Evolutionary conservation across 1,140 invertebrate species (phyloP).

Genomic region (Meloidogyne floridensis): DNA sequence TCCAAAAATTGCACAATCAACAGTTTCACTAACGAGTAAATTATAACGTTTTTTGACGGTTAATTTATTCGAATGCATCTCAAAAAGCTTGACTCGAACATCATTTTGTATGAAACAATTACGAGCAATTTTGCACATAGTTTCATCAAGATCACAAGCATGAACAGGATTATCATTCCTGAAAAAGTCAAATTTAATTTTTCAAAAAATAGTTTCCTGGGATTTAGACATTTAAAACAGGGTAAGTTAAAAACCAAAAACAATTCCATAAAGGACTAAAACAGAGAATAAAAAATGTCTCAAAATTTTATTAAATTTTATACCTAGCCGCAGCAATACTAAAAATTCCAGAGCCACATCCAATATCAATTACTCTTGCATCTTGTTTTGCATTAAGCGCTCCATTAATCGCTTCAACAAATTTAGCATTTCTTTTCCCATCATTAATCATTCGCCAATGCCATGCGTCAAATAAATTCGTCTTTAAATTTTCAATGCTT

Average conservation of each 20-base stretch:
- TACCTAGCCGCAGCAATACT: conserved; percentile 33
- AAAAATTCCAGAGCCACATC: conserved; percentile 37
- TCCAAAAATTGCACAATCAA: conserved; percentile 38
- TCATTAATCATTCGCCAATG: conserved; percentile 44
- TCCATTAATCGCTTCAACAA: conserved; percentile 21
- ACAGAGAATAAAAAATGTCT: background rate
- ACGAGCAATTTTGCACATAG: conserved; percentile 36
- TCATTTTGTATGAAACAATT: conserved; percentile 31
- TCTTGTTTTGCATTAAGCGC: background rate
- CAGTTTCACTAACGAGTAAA: conserved; percentile 37
- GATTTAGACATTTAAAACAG: too few relatives aligned
- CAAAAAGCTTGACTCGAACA: conserved; percentile 19
- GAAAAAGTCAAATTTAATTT: background rate
- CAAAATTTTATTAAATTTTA: too few relatives aligned
- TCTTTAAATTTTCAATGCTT: conserved; percentile 36
- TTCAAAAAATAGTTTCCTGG: too few relatives aligned
- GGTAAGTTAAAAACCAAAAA: background rate
- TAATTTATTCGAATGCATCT: conserved; percentile 30
- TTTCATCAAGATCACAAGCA: conserved; percentile 34
- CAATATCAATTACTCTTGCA: conserved; percentile 32
- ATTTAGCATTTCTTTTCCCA: conserved; percentile 26
- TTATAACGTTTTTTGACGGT: conserved; percentile 17
- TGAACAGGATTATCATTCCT: conserved; percentile 11
- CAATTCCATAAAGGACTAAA: too few relatives aligned
- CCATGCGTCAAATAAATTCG: conserved; percentile 39